Evolutionary conservation across 2,797 vertebrate genomes (phyloP), one percentile per base, ranked within the genome.

Genomic region (Ctenopoma multispine): DNA sequence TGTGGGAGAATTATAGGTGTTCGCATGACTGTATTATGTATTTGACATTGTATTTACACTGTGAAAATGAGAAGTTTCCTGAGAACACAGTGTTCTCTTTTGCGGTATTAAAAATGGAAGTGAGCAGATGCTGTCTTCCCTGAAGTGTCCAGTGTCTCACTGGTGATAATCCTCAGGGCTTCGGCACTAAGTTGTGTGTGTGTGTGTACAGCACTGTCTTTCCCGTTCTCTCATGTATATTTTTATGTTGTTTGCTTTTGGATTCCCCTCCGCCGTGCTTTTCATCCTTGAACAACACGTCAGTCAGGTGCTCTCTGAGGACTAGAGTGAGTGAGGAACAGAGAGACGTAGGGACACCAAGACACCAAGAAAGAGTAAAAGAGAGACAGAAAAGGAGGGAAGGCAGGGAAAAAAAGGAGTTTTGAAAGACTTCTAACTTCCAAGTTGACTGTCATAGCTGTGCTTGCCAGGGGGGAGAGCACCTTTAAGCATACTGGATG

Each of bases 401-500:
- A 82, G 70, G 78, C 66, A 71, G 20, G 56, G n/a, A 46, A 63
- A 70, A 63, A 54, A 61, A 69, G 51, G 87, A 89, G 79, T 92
- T 93, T 86, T 92, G 88, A 92, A 92, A 92, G 92, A 92, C 87
- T 90, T 87, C 77, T 62, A 77, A 86, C 87, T 92, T 89, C 78
- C 87, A 88, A 84, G 82, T 83, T 72, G 90, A 90, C 91, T 90
- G 91, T 92, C 93, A 90, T 91, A 85, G 91, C 82, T 89, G 87
- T 65, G 89, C 90, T 91, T 92, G 92, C 93, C 90, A 87, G 90
- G 93, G 92, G 92, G 91, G 81, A 93, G 87, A 92, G 91, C 88
- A 91, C 81, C 90, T 92, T 91, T 87, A 90, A 87, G 91, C 91
- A 93, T 90, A 90, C 87, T 76, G 89, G 92, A 93, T 92, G 92